Evolutionary conservation across 1,140 invertebrate genomes (phyloP).

Genomic region (Leptopilina boulardi): DNA sequence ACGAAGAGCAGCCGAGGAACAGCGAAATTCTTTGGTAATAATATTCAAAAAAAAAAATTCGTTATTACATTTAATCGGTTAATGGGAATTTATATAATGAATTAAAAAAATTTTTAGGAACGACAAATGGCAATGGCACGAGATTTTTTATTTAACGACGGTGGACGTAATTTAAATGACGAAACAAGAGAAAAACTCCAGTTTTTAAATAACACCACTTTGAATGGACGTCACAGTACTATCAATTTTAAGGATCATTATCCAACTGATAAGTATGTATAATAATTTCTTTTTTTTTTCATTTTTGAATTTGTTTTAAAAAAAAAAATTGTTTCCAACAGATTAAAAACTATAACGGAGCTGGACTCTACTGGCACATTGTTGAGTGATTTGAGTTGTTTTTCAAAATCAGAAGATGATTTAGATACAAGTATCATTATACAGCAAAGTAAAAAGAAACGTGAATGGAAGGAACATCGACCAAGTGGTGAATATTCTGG

Average conservation of each 20-base stretch:
- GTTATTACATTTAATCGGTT: background rate
- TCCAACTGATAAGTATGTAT: slow-evolving; percentile 68
- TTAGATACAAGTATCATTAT: slow-evolving; percentile 80
- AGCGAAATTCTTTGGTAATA: slow-evolving; percentile 79
- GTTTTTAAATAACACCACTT: slow-evolving; percentile 80
- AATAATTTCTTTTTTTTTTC: background rate
- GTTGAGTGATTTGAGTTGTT: slow-evolving; percentile 85
- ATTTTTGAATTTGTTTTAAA: background rate
- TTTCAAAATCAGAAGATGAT: slow-evolving; percentile 92
- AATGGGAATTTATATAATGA: background rate
- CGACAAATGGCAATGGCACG: slow-evolving; percentile 84
- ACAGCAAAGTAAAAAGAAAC: slow-evolving; percentile 74
- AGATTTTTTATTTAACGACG: slow-evolving; percentile 84
- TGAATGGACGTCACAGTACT: slow-evolving; percentile 69
- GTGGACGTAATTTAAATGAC: slow-evolving; percentile 82
- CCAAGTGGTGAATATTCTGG: slow-evolving; percentile 75
- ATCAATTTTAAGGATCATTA: slow-evolving; percentile 70
- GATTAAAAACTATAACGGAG: slow-evolving; percentile 82
- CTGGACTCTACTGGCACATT: slow-evolving; percentile 83
- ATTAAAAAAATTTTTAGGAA: slow-evolving; percentile 76
- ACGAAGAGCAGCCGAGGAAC: slow-evolving; percentile 79
- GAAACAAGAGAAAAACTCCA: slow-evolving; percentile 89
- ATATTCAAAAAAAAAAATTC: background rate
- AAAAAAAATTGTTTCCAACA: slow-evolving; percentile 65
- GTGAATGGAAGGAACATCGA: slow-evolving; percentile 82